Evolutionary conservation across 2,113 vertebrate genomes (phyloP), one percentile per base, ranked within the genome.

Genomic region (Lichenostomus cassidix): DNA sequence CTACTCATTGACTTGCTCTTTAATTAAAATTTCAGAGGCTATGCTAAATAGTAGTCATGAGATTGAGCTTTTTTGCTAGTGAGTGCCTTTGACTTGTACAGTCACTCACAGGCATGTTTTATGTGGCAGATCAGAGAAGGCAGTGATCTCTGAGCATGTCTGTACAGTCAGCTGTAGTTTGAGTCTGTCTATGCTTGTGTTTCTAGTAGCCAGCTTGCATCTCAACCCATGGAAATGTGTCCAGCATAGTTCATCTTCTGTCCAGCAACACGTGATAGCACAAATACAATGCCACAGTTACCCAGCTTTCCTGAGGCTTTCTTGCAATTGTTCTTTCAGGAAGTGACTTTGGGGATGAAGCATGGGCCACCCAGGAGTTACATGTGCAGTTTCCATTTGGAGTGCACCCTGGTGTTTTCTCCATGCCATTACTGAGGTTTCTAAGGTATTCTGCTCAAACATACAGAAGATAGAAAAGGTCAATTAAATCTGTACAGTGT

Each of bases 221-320:
- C 27, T 59, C 44, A 79, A 19, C 22, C 49, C 44, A 23, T 18
- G 39, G 20, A 94, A 49, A 64, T 1, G 1, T 44, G 29, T 33
- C 24, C 62, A 65, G 22, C n/a, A 42, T 44, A 7, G 39, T 60
- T 65, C 71, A 22, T 47, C 31, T 82, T 83, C 21, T 64, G 20
- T 47, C 12, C 39, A n/a, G 39, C 78, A 68, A 37, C 18, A 5
- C 0, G 0, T 53, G n/a, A 44, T 49, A 37, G 50, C 27, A 64
- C 50, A 63, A 31, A 13, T 44, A 21, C 1, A 53, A 28, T 39
- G 24, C 23, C 41, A 55, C 44, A 53, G 37, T 12, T 41, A 55
- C 42, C 7, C 46, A 44, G 15, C 60, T 79, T 87, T 42, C 15
- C 22, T 56, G 28, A 15, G 16, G 62, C n/a, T 58, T 35, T 83